Percentiles rank a stretch among this genome's conserved stretches.
These are phyloP conservation scores for Galemys pyrenaicus DNA, from an alignment of 2,113 vertebrate species.

Conservation along the genomic window DNA sequence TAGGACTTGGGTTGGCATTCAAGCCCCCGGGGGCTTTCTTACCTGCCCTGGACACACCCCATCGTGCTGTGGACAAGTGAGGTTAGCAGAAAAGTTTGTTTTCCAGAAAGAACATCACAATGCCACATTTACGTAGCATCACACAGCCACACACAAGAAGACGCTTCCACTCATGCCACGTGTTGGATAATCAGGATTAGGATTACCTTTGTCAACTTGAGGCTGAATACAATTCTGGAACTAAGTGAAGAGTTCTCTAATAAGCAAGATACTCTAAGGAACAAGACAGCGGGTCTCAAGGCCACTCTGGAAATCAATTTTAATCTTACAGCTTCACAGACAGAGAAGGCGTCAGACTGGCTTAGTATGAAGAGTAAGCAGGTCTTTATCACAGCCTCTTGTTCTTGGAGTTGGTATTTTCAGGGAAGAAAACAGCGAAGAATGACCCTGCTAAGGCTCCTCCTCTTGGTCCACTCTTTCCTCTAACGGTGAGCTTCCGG, in stretches of 20 bases:
- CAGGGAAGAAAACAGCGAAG: background rate
- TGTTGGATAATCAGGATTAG: background rate
- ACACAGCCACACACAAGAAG: background rate
- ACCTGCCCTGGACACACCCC: background rate
- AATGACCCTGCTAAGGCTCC: background rate
- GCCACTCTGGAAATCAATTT: background rate
- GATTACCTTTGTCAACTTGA: background rate
- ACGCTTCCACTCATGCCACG: background rate
- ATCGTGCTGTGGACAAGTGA: background rate
- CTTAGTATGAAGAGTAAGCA: background rate
- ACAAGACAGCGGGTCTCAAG: background rate
- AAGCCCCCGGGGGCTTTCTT: background rate
- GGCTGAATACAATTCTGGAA: background rate
- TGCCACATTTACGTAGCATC: background rate
- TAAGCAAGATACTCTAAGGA: background rate
- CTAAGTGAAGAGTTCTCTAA: background rate
- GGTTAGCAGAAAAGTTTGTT: background rate
- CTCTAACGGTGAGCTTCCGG: background rate
- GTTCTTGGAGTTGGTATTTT: background rate
- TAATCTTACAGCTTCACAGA: slow-evolving; percentile 35
- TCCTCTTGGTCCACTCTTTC: background rate
- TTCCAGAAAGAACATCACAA: background rate
- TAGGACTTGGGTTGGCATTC: background rate
- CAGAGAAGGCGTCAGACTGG: background rate
- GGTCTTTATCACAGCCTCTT: background rate